Percentiles rank a stretch among this genome's conserved stretches.
These are phyloP conservation scores for Chunga burmeisteri DNA, from an alignment of 2,113 vertebrate genomes.

Conservation along the genomic window DNA sequence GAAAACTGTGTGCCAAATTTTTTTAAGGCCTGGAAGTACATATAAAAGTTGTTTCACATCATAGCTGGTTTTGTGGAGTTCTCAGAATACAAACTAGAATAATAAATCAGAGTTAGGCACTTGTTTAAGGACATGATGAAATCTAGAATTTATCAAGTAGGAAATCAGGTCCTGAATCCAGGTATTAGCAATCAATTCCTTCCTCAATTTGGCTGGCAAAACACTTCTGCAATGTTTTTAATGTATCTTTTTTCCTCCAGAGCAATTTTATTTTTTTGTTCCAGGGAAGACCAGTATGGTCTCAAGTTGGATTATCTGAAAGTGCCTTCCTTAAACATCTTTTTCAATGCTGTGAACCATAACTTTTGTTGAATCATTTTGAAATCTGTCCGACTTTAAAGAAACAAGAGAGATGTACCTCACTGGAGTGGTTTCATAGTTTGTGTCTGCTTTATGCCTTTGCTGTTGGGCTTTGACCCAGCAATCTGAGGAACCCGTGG, in stretches of 20 bases:
- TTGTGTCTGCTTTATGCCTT: neutral
- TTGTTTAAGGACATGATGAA: neutral
- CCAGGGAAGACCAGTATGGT: neutral
- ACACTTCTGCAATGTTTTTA: neutral
- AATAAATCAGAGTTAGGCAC: neutral
- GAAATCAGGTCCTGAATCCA: neutral
- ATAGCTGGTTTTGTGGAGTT: neutral
- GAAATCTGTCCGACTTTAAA: neutral
- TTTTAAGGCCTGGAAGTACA: constrained; percentile 30
- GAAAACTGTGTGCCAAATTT: constrained; percentile 17
- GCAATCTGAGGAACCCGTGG: neutral
- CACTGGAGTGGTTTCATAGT: neutral
- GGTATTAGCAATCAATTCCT: neutral
- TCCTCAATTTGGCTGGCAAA: neutral
- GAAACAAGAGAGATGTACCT: neutral
- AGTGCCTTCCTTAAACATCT: neutral
- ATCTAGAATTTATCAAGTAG: neutral
- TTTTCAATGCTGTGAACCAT: neutral
- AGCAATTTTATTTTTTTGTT: neutral
- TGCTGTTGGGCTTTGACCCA: neutral
- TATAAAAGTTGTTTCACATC: constrained; percentile 9
- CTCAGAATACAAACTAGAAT: constrained; percentile 55
- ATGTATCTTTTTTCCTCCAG: neutral
- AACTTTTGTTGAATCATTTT: neutral
- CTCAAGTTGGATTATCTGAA: neutral